Evolutionary conservation across 2,888 invertebrate species (phyloP).

Genomic region (Gibbula magus): DNA sequence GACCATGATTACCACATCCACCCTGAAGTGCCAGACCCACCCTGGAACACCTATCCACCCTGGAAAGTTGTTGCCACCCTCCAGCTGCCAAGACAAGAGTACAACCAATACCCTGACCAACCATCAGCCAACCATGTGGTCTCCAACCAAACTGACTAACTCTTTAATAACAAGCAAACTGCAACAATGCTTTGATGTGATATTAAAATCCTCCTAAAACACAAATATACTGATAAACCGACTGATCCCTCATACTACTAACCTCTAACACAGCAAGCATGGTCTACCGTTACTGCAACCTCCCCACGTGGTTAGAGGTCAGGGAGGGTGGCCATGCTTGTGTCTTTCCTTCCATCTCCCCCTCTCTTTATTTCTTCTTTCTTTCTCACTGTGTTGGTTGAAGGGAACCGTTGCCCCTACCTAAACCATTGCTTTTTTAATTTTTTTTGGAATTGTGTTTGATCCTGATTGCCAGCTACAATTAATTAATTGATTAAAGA

Average conservation of each 20-base stretch:
- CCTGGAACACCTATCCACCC: not conserved
- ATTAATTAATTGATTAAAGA: not conserved
- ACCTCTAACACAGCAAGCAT: not conserved
- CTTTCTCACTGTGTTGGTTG: slow-evolving; percentile 17
- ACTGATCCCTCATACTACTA: not conserved
- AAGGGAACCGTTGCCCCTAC: slow-evolving; percentile 21
- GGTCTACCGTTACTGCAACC: not conserved
- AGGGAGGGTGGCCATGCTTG: not conserved
- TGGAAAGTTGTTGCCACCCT: not conserved
- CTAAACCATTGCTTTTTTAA: slow-evolving; percentile 25
- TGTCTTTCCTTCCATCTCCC: not conserved
- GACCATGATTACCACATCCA: not conserved
- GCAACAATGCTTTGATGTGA: not conserved
- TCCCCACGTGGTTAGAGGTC: too few species aligned
- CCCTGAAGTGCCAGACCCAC: not conserved
- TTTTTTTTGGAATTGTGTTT: slow-evolving; percentile 22
- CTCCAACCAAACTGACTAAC: not conserved
- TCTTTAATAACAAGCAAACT: not conserved
- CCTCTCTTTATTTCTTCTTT: not conserved
- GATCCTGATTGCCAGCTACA: slow-evolving; percentile 32
- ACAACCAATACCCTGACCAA: not conserved
- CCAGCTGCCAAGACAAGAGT: too few species aligned
- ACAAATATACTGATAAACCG: not conserved
- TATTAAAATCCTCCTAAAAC: not conserved
- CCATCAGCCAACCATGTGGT: not conserved